Evolutionary conservation across 2,797 vertebrate species (phyloP).

Genomic region (Lagorchestes hirsutus): DNA sequence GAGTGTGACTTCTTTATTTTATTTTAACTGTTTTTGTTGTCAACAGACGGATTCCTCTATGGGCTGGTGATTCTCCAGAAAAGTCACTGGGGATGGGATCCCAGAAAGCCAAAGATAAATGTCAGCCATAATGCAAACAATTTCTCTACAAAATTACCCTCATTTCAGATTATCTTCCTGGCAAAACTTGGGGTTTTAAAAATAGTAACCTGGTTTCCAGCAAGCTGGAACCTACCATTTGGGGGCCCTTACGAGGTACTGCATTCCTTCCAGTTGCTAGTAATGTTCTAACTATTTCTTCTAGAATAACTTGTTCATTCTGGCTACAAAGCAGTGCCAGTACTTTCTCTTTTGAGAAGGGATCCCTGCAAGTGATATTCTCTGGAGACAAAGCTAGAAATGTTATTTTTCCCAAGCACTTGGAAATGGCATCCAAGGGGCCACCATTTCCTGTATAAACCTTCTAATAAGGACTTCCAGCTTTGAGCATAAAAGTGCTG

Average conservation of each 20-base stretch:
- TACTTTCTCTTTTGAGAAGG: constrained; percentile 58
- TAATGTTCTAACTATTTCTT: constrained; percentile 64
- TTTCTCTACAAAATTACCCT: constrained; percentile 68
- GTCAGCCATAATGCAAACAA: constrained; percentile 36
- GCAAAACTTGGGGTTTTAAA: constrained; percentile 76
- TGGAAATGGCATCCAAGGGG: constrained; percentile 33
- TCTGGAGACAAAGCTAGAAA: constrained; percentile 21
- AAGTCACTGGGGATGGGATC: constrained; percentile 54
- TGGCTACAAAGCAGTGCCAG: constrained; percentile 47
- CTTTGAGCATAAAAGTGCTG: constrained; percentile 25
- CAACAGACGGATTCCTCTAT: constrained; percentile 37
- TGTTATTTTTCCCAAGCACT: constrained; percentile 44
- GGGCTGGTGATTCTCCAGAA: constrained; percentile 56
- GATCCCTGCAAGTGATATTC: constrained; percentile 43
- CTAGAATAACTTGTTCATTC: constrained; percentile 57
- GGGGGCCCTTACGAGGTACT: constrained; percentile 61
- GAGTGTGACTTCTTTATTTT: constrained; percentile 25
- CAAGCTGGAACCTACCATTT: constrained; percentile 71
- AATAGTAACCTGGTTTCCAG: constrained; percentile 77
- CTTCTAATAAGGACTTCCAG: background rate
- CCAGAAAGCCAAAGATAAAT: constrained; percentile 56
- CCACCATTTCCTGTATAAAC: background rate
- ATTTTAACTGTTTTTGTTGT: constrained; percentile 30
- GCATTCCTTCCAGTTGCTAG: constrained; percentile 71
- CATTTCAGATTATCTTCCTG: constrained; percentile 68